These are phyloP conservation scores for Buceros bicornis DNA, from an alignment of 2,797 vertebrate species.

Conservation along the genomic window DNA sequence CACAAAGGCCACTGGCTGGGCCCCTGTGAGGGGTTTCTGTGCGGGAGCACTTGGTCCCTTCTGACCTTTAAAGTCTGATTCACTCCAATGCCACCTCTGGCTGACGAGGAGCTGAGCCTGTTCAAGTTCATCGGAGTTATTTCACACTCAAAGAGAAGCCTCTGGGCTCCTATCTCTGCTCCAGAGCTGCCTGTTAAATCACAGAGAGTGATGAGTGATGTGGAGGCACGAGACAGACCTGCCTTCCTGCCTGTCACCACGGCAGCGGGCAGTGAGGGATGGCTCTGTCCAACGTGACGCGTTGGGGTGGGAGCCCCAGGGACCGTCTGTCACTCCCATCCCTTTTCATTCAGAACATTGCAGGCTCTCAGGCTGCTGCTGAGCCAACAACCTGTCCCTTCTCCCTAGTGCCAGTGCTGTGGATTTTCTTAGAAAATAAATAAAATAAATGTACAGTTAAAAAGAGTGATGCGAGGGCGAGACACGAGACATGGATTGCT, in stretches of 20 bases:
- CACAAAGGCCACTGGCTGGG: not conserved
- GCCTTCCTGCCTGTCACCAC: not conserved
- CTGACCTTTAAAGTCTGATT: not conserved
- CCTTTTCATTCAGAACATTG: rapidly evolving
- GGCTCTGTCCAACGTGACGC: rapidly evolving
- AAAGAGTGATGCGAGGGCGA: not conserved
- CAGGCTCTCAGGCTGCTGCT: not conserved
- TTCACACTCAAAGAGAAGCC: not conserved
- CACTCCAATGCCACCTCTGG: not conserved
- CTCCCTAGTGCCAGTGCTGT: not conserved
- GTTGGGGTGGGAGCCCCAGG: not conserved
- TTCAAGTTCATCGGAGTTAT: not conserved
- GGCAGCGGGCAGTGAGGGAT: not conserved
- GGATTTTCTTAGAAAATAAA: not conserved
- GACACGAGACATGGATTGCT: rapidly evolving
- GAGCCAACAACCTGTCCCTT: not conserved
- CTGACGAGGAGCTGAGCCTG: not conserved
- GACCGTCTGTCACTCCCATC: no score
- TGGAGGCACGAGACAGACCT: not conserved
- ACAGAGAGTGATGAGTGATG: rapidly evolving
- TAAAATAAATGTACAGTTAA: not conserved
- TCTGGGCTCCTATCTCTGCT: not conserved
- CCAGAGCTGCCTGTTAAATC: not conserved
- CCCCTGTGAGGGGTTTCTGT: not conserved
- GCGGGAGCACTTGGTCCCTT: not conserved